Evolutionary conservation across 2,888 invertebrate genomes (phyloP).

Genomic region (Epiblema foenella): DNA sequence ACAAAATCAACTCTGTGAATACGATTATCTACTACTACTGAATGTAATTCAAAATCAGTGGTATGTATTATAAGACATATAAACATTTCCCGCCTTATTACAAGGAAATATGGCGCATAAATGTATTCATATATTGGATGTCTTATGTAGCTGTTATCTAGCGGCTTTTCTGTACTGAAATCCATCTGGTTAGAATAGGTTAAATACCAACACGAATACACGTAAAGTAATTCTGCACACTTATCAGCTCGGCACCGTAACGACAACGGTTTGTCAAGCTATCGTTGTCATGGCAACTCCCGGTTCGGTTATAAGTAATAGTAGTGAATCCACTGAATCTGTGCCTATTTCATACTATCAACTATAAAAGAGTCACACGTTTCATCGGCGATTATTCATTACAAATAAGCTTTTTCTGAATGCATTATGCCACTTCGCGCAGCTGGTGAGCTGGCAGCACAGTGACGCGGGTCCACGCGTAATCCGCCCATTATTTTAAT

Average conservation of each 20-base stretch:
- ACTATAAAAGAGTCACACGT: not conserved
- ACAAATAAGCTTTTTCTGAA: not conserved
- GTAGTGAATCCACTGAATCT: no score
- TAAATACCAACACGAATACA: not conserved
- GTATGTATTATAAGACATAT: no score
- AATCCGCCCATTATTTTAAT: not conserved
- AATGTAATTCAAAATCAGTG: no score
- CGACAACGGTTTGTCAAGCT: not conserved
- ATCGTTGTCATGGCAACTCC: not conserved
- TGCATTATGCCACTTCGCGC: not conserved
- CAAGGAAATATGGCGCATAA: no score
- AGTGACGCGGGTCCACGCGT: not conserved
- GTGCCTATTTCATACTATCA: not conserved
- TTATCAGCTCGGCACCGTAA: not conserved
- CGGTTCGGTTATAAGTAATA: no score
- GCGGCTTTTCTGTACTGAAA: not conserved
- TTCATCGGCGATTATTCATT: not conserved
- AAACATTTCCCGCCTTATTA: no score
- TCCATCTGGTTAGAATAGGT: conserved; percentile 1
- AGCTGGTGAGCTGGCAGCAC: not conserved
- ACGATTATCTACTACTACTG: no score
- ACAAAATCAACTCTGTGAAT: no score
- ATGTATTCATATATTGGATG: no score
- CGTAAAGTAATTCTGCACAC: not conserved
- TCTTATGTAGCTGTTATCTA: not conserved